Conservation (phyloP, 53 echinoderm and acorn worm genomes). For the Zoroaster sp. region DNA sequence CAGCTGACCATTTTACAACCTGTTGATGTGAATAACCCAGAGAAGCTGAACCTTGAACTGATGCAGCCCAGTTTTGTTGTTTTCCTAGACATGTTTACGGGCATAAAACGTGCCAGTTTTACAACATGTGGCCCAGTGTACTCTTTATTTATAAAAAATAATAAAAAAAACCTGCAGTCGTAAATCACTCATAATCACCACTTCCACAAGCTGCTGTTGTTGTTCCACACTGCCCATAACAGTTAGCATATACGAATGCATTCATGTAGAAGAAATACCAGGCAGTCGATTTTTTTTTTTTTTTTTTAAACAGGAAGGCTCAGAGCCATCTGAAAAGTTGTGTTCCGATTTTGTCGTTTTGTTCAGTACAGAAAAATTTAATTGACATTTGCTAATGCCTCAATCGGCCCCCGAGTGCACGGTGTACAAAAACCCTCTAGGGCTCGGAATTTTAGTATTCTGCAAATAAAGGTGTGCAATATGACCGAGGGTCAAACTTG, state of each 20-base stretch:
- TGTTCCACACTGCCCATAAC: not conserved
- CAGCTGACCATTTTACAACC: not conserved
- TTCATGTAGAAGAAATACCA: not conserved
- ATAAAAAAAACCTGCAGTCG: not conserved
- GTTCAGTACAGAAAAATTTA: not conserved
- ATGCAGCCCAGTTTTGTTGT: too few species aligned
- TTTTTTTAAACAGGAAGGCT: too few species aligned
- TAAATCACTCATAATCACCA: slow-evolving; percentile 7
- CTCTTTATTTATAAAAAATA: too few species aligned
- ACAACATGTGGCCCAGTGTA: too few species aligned
- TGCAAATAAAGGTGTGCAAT: not conserved
- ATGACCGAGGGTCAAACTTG: slow-evolving; percentile 4
- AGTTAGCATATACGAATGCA: not conserved
- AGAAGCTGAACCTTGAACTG: not conserved
- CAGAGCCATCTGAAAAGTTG: not conserved
- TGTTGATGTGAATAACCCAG: not conserved
- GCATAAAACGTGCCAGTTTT: too few species aligned
- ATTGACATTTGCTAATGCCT: not conserved
- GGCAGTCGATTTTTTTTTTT: too few species aligned
- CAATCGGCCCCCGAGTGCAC: not conserved
- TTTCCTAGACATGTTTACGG: too few species aligned
- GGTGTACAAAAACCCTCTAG: not conserved
- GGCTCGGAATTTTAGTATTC: too few species aligned
- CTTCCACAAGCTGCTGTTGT: slow-evolving; percentile 1
- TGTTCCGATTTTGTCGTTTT: not conserved